phyloP scores from a whole-genome alignment of 1,140 invertebrate species.

The Paraescarpia echinospica region DNA sequence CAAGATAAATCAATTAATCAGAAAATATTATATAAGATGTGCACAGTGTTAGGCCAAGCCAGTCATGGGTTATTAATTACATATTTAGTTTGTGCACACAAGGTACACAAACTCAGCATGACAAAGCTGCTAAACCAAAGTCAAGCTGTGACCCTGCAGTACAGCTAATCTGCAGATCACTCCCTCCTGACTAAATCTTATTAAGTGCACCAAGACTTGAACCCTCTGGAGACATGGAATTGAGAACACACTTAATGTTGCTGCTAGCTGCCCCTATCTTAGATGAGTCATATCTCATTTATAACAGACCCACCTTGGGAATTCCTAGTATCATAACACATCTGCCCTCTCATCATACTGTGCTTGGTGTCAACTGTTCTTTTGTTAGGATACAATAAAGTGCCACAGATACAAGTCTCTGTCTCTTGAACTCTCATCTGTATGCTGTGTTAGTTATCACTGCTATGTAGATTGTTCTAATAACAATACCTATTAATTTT shows the following conservation, averaged over 20 bases:
- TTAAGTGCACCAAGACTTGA: background rate
- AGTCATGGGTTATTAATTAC: background rate
- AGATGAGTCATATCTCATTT: background rate
- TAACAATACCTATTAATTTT: background rate
- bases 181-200: background rate
- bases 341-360: background rate
- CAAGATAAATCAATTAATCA: background rate
- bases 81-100: background rate
- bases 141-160: background rate
- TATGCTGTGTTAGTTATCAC: background rate
- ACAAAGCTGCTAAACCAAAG: too few species aligned
- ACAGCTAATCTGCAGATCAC: background rate
- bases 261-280: background rate
- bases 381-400: background rate
- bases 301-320: background rate
- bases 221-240: background rate
- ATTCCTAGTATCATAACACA: background rate
- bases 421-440: background rate
- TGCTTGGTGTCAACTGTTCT: background rate
- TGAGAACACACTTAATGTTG: background rate
- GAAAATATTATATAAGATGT: background rate
- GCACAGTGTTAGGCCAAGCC: background rate
- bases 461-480: background rate
- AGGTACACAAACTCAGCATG: too few species aligned
- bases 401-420: background rate